Percentiles rank a stretch among this genome's conserved stretches.
Conservation (phyloP, 2,797 vertebrate genomes). For the Ibycter americanus region DNA sequence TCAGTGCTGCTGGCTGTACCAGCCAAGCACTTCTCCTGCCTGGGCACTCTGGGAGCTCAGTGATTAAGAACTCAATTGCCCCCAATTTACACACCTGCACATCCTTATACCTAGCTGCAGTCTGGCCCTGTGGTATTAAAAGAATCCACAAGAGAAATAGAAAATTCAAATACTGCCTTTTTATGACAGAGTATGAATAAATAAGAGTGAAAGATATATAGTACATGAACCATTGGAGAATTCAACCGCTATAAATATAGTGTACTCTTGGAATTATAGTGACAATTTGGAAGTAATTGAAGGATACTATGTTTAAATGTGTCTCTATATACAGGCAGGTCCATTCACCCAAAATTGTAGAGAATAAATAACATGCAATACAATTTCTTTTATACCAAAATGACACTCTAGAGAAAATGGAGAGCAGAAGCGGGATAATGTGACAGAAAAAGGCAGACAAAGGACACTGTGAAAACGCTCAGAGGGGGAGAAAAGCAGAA, state of each 20-base stretch:
- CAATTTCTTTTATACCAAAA: constrained; percentile 47
- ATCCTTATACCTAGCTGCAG: not conserved
- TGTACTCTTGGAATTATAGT: constrained; percentile 33
- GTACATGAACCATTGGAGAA: not conserved
- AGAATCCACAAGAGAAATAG: not conserved
- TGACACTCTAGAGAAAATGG: constrained; percentile 37
- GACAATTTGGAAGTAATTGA: constrained; percentile 34
- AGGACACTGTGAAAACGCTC: constrained; percentile 18
- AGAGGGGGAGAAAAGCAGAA: not conserved
- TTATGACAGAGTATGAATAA: constrained; percentile 21
- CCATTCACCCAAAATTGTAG: not conserved
- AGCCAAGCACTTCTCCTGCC: not conserved
- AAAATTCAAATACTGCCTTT: constrained; percentile 10
- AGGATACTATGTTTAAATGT: not conserved
- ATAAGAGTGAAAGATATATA: constrained; percentile 30
- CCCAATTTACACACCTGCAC: not conserved
- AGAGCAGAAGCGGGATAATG: not conserved
- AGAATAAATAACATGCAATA: constrained; percentile 39
- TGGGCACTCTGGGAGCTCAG: not conserved
- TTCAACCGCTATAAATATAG: constrained; percentile 30
- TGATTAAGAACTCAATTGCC: not conserved
- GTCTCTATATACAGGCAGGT: not conserved
- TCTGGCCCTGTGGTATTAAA: not conserved
- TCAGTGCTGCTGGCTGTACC: not conserved
- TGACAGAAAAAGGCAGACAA: constrained; percentile 52